Conservation (phyloP, 1,140 invertebrate genomes). For the Leptinotarsa defecta region DNA sequence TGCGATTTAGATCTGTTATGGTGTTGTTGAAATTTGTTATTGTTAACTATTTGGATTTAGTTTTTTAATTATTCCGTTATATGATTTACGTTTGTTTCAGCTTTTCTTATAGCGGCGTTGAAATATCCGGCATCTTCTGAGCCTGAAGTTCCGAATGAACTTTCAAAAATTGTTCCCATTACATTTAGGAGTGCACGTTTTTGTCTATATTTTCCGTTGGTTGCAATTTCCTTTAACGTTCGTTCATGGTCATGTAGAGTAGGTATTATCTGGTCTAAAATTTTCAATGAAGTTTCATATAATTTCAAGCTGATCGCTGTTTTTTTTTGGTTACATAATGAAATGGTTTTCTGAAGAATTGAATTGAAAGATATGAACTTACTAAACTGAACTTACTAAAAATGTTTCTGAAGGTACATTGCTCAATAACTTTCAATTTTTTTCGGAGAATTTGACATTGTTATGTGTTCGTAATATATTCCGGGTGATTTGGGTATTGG, state of each 20-base stretch:
- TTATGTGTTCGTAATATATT: too few relatives aligned
- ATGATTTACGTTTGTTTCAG: conserved; percentile 35
- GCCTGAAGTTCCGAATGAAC: conserved; percentile 8
- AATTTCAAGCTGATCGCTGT: background rate
- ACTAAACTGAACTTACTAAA: conserved; percentile 9
- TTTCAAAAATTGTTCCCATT: conserved; percentile 9
- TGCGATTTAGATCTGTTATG: conserved; percentile 31
- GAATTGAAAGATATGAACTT: background rate
- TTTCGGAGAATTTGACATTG: too few relatives aligned
- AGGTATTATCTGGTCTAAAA: conserved; percentile 7
- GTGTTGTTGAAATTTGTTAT: too few relatives aligned
- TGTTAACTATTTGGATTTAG: too few relatives aligned
- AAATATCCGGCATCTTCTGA: conserved; percentile 32
- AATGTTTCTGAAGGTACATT: conserved; percentile 1
- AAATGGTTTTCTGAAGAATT: conserved; percentile 6
- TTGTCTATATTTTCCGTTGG: conserved; percentile 1
- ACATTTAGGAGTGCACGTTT: conserved; percentile 11
- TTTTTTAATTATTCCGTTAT: conserved; percentile 31
- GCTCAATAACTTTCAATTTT: too few relatives aligned
- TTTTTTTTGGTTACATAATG: conserved; percentile 3
- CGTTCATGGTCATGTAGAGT: background rate
- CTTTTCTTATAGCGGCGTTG: conserved; percentile 35
- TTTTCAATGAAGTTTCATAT: background rate
- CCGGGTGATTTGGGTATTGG: too few relatives aligned
- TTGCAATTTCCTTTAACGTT: conserved; percentile 1